Base-by-base conservation (phyloP, 2,113 vertebrate species). In the Naja naja region DNA sequence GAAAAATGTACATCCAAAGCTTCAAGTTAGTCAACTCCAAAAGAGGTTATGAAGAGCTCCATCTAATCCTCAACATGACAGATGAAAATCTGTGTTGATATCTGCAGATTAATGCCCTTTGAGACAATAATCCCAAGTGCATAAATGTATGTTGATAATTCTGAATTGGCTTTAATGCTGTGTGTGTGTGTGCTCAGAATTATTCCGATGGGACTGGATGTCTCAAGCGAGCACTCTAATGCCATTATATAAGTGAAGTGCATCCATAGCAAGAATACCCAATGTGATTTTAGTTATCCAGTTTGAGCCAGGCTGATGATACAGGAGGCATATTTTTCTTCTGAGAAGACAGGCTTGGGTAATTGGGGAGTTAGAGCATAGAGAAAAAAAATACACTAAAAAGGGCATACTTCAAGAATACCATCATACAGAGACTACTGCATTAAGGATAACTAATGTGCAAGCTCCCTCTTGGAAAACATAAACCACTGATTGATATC, bases 1-100 rank as follows among this genome's bases (percentile, higher is more conserved):
- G 88, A 22, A 39, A 47, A 69, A 90, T 93, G 92, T 52, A 39
- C 58, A 94, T 49, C 81, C 87, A 49, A 53, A 43, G n/a, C 89
- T 87, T 45, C 54, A 58, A 87, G 90, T 58, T 34, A 22, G 54
- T 7, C 47, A 87, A 39, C 58, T 87, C 27, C 27, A 86, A 49
- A 52, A 52, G 54, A 49, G 43, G 22, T 87, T 60, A 47, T 34
- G 55, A 87, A 52, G 55, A 64, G 85, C 55, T 87, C 45, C 85
- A 52, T 18, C 1, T n/a, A 18, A 60, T 81, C 74, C 34, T 43
- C 74, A 81, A 43, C 34, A 92, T 14, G 87, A 89, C 58, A 92
- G 87, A 81, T 89, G 34, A 92, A 64, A 54, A 30, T 23, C 87
- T 55, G 11, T 34, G 45, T 64, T 53, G 91, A 64, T 53, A 88